These are phyloP conservation scores for Aricia agestis DNA, from an alignment of 1,140 invertebrate genomes.

Conservation along the genomic window DNA sequence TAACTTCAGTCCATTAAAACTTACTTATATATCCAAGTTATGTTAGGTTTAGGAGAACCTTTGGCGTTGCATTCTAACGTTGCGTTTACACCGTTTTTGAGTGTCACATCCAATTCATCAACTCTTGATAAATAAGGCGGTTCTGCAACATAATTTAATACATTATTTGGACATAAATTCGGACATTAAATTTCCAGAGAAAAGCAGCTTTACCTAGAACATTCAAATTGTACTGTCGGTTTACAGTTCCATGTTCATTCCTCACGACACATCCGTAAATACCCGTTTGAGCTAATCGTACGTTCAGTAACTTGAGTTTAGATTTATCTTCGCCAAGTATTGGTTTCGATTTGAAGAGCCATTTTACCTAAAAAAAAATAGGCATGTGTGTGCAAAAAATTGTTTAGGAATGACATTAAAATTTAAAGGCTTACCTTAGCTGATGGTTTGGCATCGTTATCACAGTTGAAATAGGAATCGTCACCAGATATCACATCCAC, in stretches of 20 bases:
- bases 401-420: no score
- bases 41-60: conserved; percentile 48
- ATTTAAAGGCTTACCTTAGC: conserved; percentile 45
- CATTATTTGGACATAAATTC: neutral
- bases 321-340: conserved; percentile 51
- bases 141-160: conserved; percentile 34
- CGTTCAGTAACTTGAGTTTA: conserved; percentile 44
- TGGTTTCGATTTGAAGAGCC: conserved; percentile 57
- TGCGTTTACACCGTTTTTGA: conserved; percentile 48
- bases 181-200: no score
- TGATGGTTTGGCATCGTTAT: conserved; percentile 56
- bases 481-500: conserved; percentile 39
- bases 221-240: conserved; percentile 45
- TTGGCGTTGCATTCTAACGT: conserved; percentile 55
- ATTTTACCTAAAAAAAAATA: conserved; percentile 45
- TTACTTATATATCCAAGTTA: conserved; percentile 64
- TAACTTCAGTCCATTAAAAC: neutral
- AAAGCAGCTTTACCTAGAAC: conserved; percentile 47
- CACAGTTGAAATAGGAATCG: conserved; percentile 51
- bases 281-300: conserved; percentile 47
- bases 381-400: no score
- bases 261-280: conserved; percentile 56
- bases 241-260: conserved; percentile 52
- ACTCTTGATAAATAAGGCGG: conserved; percentile 57
- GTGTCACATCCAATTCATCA: conserved; percentile 50